Conservation (phyloP, 2,888 invertebrate genomes). For the Doris montereyensis region DNA sequence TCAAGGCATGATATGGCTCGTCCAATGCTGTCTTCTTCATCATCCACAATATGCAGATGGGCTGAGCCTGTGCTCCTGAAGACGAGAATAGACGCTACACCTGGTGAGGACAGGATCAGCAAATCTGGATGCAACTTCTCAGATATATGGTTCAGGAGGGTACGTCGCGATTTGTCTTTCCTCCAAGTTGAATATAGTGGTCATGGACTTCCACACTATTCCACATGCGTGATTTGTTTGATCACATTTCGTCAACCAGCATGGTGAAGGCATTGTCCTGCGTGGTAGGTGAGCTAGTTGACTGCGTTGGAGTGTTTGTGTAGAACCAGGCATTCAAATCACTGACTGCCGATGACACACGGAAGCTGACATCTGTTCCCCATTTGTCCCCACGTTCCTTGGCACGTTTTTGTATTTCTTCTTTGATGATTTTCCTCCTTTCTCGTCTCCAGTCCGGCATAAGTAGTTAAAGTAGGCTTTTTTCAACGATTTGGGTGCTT, state of each 20-base stretch:
- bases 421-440: background rate
- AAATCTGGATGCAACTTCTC: background rate
- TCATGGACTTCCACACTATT: background rate
- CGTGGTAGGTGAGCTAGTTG: slow-evolving; percentile 9
- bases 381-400: background rate
- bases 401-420: background rate
- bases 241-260: background rate
- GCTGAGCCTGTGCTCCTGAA: slow-evolving; percentile 6
- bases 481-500: background rate
- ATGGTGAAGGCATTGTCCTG: background rate
- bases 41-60: background rate
- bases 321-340: slow-evolving; percentile 45
- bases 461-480: background rate
- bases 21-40: background rate
- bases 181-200: background rate
- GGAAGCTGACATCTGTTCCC: background rate
- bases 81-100: background rate
- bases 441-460: background rate
- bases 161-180: background rate
- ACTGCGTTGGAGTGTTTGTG: slow-evolving; percentile 31
- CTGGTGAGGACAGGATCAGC: background rate
- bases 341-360: slow-evolving; percentile 38
- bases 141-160: background rate
- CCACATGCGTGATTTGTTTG: background rate
- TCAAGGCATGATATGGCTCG: slow-evolving; percentile 12